Percentiles rank a stretch among this genome's conserved stretches.
Evolutionary conservation across 1,140 invertebrate genomes (phyloP).

Genomic region (Monomorium pharaonis): DNA sequence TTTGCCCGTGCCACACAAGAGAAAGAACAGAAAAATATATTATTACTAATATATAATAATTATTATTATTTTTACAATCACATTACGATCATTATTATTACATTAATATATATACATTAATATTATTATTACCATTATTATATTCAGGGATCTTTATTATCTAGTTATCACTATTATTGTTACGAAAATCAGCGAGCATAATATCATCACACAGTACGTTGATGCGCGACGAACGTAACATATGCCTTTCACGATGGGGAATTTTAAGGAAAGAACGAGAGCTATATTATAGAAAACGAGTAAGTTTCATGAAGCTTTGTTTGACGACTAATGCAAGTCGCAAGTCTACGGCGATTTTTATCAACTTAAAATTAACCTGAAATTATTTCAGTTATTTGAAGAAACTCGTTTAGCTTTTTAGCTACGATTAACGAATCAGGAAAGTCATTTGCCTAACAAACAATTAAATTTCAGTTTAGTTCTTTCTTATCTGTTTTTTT

Average conservation of each 20-base stretch:
- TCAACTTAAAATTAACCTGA: slow-evolving; percentile 16
- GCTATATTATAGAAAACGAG: not conserved
- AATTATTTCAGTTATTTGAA: not conserved
- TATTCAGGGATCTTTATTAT: slow-evolving; percentile 83
- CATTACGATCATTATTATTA: slow-evolving; percentile 26
- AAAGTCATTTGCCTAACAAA: not conserved
- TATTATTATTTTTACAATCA: slow-evolving; percentile 55
- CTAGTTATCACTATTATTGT: slow-evolving; percentile 79
- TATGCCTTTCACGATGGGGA: slow-evolving; percentile 40
- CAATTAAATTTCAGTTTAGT: not conserved
- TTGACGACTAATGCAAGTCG: not conserved
- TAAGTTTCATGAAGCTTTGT: slow-evolving; percentile 39
- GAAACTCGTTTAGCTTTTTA: not conserved
- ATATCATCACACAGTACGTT: slow-evolving; percentile 41
- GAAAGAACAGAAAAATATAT: slow-evolving; percentile 71
- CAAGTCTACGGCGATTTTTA: slow-evolving; percentile 36
- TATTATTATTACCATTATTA: slow-evolving; percentile 53
- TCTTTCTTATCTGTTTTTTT: not conserved
- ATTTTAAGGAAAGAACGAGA: slow-evolving; percentile 38
- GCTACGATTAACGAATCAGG: not conserved
- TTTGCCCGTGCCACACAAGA: slow-evolving; percentile 76
- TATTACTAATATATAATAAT: slow-evolving; percentile 63
- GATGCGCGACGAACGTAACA: slow-evolving; percentile 45
- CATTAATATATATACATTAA: slow-evolving; percentile 13
- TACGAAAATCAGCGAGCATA: slow-evolving; percentile 68